Evolutionary conservation across 2,888 invertebrate genomes (phyloP).

Genomic region (Zootermopsis nevadensis): DNA sequence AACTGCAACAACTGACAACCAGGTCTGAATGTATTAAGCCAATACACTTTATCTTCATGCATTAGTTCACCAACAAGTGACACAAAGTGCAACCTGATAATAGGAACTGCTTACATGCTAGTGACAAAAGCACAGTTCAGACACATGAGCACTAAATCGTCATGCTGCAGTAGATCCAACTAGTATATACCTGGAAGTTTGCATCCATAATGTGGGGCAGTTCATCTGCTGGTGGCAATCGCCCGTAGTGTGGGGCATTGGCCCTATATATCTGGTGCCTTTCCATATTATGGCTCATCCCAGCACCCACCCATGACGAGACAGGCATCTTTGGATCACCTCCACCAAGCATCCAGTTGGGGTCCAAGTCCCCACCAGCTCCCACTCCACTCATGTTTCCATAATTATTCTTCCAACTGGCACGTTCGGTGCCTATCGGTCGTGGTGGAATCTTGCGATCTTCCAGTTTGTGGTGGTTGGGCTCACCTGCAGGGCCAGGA

Average conservation of each 20-base stretch:
- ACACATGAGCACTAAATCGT: neutral
- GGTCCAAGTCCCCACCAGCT: constrained; percentile 60
- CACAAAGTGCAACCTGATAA: no score
- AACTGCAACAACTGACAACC: no score
- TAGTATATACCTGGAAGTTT: constrained; percentile 61
- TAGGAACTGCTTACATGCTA: no score
- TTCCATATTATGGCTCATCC: constrained; percentile 59
- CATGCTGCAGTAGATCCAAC: constrained; percentile 26
- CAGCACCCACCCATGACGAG: constrained; percentile 59
- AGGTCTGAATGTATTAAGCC: no score
- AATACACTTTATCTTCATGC: no score
- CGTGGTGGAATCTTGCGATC: constrained; percentile 68
- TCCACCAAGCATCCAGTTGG: constrained; percentile 63
- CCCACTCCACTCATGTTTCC: constrained; percentile 55
- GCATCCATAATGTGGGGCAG: constrained; percentile 65
- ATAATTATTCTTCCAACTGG: constrained; percentile 70
- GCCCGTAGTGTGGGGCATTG: constrained; percentile 47
- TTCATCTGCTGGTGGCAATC: constrained; percentile 59
- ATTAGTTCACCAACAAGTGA: no score
- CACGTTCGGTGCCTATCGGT: constrained; percentile 87
- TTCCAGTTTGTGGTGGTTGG: constrained; percentile 51
- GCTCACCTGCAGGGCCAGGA: constrained; percentile 41
- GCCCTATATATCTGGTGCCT: constrained; percentile 55
- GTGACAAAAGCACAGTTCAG: no score
- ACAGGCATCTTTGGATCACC: constrained; percentile 59